A percentile compares a stretch with the other conserved stretches of the same genome.
These are phyloP conservation scores for Pseudois nayaur DNA, from an alignment of 2,113 vertebrate species.

Conservation along the genomic window DNA sequence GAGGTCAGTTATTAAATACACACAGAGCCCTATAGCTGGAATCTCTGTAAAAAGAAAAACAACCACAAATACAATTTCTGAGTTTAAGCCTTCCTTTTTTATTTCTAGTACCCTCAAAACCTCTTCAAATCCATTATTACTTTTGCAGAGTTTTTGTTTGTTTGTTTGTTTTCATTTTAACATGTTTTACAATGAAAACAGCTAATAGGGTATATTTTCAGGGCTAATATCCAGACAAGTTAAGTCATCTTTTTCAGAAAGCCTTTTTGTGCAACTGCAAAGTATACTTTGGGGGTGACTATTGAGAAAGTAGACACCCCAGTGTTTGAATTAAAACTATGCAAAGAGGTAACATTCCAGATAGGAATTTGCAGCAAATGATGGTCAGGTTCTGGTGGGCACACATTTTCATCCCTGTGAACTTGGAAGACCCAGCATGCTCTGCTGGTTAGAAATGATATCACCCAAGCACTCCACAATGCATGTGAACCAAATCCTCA, in stretches of 20 bases:
- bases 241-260: neutral
- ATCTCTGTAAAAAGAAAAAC: neutral
- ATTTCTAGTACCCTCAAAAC: neutral
- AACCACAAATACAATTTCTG: slow-evolving; percentile 16
- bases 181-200: neutral
- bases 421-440: neutral
- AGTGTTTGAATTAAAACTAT: neutral
- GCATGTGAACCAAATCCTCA: neutral
- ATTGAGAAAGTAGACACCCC: neutral
- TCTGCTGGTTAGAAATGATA: neutral
- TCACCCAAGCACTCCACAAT: neutral
- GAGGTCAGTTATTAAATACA: slow-evolving; percentile 51
- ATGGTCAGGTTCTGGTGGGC: neutral
- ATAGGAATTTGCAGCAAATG: neutral
- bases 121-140: neutral
- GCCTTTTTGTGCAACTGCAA: neutral
- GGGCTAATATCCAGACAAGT: neutral
- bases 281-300: neutral
- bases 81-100: slow-evolving; percentile 43
- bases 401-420: neutral
- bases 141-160: neutral
- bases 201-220: neutral
- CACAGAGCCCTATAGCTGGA: slow-evolving; percentile 29
- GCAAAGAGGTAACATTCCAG: neutral
- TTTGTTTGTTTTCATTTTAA: neutral